Base-by-base conservation (phyloP, 2,888 invertebrate species). In the Drosophila barbarae region DNA sequence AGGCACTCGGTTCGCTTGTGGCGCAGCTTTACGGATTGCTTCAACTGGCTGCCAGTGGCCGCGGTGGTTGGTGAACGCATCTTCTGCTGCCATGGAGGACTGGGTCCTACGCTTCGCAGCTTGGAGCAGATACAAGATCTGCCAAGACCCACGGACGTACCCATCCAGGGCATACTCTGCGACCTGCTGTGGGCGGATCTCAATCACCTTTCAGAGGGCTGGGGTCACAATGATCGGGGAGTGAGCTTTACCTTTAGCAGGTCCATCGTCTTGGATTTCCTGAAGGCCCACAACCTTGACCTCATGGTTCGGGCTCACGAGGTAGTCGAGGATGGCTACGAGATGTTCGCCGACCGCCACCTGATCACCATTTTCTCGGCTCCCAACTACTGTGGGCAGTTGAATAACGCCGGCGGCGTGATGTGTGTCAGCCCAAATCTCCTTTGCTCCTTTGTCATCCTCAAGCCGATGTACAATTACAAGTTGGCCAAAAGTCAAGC, bases 1-100 rank as follows among this genome's bases (percentile, higher is more conserved):
- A 92, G 93, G 84, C 98, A 98, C 91, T 98, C 97, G 91, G 97
- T 98, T 87, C 98, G 98, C 91, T 90, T 98, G 87, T 98, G 98
- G 98, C 98, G 98, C 91, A 97, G 97, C 10, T 98, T 98, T 91
- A 98, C 98, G 87, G 98, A 98, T 90, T 98, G 98, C 90, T 98
- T 98, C 90, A 98, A 98, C 91, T 98, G 98, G 90, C 92, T 98
- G 90, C 98, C 98, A 21, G 97, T 98, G 23, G 98, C 98, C 41
- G 98, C 98, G 74, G 97, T 98, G 89, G 95, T 97, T 89, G 93
- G 95, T 87, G 92, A 92, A 87, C 93, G 93, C 88, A 93, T 93
- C 80, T 93, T 93, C 90, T 93, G 93, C 88, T 93, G 93, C 87
- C 93, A 93, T 84, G 93, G 93, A 72, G 97, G 98, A 72, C 90